These are phyloP conservation scores for Carcina quercana DNA, from an alignment of 2,888 invertebrate genomes.

Conservation along the genomic window DNA sequence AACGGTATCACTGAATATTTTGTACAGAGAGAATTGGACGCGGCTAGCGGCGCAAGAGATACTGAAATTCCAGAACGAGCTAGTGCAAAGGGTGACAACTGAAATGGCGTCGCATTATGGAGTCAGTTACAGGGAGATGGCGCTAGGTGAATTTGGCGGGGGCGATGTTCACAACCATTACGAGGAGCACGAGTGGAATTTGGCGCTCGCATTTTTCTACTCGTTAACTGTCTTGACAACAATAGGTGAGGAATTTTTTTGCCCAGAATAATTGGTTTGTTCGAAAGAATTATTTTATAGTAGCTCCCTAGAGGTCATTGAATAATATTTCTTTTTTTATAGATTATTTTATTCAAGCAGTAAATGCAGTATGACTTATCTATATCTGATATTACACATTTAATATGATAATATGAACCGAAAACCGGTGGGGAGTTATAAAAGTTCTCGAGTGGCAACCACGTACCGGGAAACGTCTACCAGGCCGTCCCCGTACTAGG, in stretches of 20 bases:
- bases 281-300: no score
- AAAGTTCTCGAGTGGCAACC: no score
- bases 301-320: no score
- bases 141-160: slow-evolving; percentile 59
- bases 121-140: slow-evolving; percentile 69
- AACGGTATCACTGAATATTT: slow-evolving; percentile 89
- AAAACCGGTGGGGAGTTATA: no score
- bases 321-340: no score
- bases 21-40: slow-evolving; percentile 94
- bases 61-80: slow-evolving; percentile 87
- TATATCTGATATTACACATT: no score
- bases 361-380: no score
- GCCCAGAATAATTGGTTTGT: no score
- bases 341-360: no score
- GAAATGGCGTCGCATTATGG: slow-evolving; percentile 80
- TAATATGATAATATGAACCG: no score
- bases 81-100: slow-evolving; percentile 85
- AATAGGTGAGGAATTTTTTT: slow-evolving; percentile 91
- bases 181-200: slow-evolving; percentile 87
- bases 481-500: no score
- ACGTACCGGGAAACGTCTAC: no score
- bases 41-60: slow-evolving; percentile 85
- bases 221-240: slow-evolving; percentile 95
- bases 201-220: slow-evolving; percentile 94
- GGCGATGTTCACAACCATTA: slow-evolving; percentile 55